Evolutionary conservation across 2,888 invertebrate species (phyloP).

Genomic region (Drosophila kambysellisi): DNA sequence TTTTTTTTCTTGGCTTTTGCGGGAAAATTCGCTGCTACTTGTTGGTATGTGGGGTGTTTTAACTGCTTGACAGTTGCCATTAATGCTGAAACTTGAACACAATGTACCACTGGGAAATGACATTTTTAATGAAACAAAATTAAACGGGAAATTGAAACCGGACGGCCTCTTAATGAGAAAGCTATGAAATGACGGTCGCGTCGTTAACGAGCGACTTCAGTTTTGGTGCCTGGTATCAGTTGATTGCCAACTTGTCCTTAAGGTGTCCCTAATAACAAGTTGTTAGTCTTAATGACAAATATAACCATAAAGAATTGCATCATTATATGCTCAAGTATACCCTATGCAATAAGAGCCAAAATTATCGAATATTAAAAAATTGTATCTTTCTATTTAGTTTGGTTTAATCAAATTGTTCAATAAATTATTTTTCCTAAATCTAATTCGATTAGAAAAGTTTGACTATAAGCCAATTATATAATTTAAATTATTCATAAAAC

Average conservation of each 20-base stretch:
- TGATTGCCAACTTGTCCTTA: constrained; percentile 49
- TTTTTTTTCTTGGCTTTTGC: constrained; percentile 24
- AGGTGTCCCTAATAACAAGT: constrained; percentile 47
- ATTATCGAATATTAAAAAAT: not conserved
- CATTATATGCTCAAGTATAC: constrained; percentile 7
- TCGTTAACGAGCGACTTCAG: constrained; percentile 59
- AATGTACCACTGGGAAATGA: constrained; percentile 36
- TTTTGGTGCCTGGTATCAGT: constrained; percentile 28
- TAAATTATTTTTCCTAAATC: not conserved
- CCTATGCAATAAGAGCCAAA: not conserved
- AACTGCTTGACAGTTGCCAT: constrained; percentile 56
- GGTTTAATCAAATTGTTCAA: not conserved
- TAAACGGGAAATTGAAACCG: constrained; percentile 79
- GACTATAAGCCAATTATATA: not conserved
- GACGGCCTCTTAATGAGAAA: constrained; percentile 74
- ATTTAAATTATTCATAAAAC: not conserved
- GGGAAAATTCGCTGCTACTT: not conserved
- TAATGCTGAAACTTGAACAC: constrained; percentile 46
- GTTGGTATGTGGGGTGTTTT: not conserved
- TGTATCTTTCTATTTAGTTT: not conserved
- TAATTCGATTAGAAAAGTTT: not conserved
- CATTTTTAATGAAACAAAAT: constrained; percentile 73
- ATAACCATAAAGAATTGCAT: constrained; percentile 32
- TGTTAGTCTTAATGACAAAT: constrained; percentile 52
- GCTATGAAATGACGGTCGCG: constrained; percentile 53